These are phyloP conservation scores for Enteromius paludinosus DNA, from an alignment of 2,797 vertebrate genomes.

Conservation along the genomic window DNA sequence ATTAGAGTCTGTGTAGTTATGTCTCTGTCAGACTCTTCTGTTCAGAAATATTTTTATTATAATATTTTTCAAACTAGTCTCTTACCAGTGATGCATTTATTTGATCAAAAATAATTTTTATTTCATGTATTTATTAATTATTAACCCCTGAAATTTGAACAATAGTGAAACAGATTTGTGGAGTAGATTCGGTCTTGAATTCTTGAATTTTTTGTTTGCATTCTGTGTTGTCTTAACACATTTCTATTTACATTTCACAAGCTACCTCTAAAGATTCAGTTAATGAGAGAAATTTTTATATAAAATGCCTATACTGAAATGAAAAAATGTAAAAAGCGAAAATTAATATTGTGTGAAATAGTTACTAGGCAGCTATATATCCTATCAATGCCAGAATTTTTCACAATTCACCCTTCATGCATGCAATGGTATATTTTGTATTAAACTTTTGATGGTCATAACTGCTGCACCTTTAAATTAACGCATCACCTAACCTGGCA, in stretches of 20 bases:
- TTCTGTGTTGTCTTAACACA: not conserved
- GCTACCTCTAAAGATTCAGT: not conserved
- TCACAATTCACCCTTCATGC: not conserved
- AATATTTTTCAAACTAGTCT: not conserved
- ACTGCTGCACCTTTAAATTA: not conserved
- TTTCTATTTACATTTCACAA: not conserved
- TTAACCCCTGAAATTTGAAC: not conserved
- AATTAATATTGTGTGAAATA: not conserved
- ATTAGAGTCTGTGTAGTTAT: not conserved
- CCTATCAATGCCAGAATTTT: not conserved
- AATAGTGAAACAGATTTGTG: not conserved
- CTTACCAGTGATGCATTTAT: not conserved
- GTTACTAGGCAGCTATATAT: conserved; percentile 8
- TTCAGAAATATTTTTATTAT: not conserved
- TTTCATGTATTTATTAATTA: too few species aligned
- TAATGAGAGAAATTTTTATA: not conserved
- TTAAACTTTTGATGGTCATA: not conserved
- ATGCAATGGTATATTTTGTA: not conserved
- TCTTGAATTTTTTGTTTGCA: not conserved
- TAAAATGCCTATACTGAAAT: not conserved
- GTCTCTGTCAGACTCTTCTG: not conserved
- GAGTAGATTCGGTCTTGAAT: not conserved
- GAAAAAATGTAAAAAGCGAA: not conserved
- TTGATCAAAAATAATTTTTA: not conserved
- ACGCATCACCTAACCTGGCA: not conserved